Base-by-base conservation (phyloP, 2,113 vertebrate species). In the Sander lucioperca region DNA sequence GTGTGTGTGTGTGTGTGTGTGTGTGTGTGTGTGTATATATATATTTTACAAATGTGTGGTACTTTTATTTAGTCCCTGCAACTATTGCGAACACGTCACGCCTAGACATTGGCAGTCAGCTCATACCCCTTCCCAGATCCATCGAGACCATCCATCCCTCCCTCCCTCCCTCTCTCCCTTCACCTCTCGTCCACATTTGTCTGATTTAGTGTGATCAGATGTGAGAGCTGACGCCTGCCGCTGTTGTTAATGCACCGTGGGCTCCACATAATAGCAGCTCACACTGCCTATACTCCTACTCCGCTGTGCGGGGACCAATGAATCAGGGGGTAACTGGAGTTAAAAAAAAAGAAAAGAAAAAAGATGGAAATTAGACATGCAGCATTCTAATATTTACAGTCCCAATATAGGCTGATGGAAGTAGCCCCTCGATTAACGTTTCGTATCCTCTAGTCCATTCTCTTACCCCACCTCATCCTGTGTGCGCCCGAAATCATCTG, bases 151-250 rank as follows among this genome's bases (percentile, higher is more conserved):
- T 13, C 56, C 72, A 53, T 58, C 19, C 73, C 94, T 95, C 94
- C 93, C 21, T 12, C 45, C 95, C 94, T 92, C 92, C 92, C 94
- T 93, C 94, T 93, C 96, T 96, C 95, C 94, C 94, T 94, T 96
- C 97, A 96, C 96, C 96, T 97, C 96, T 95, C 94, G 95, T 96
- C 94, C 96, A 96, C 96, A 96, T 97, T 97, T 97, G 96, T 97
- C 96, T 98, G 97, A 98, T 99, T 99, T 97, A 97, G 97, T 96
- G 97, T 97, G 97, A 99, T 98, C 97, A 98, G 96, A 98, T 97
- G 96, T 96, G 96, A 97, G 96, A 96, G 96, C 95, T 94, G 96
- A 82, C 61, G 77, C 88, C 97, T 98, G 96, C 96, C 97, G 95
- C 96, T 92, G 96, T 96, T 97, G 96, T 96, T 97, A 97, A 97